phyloP scores from a whole-genome alignment of 2,113 vertebrate species.

The Lophura nycthemera region DNA sequence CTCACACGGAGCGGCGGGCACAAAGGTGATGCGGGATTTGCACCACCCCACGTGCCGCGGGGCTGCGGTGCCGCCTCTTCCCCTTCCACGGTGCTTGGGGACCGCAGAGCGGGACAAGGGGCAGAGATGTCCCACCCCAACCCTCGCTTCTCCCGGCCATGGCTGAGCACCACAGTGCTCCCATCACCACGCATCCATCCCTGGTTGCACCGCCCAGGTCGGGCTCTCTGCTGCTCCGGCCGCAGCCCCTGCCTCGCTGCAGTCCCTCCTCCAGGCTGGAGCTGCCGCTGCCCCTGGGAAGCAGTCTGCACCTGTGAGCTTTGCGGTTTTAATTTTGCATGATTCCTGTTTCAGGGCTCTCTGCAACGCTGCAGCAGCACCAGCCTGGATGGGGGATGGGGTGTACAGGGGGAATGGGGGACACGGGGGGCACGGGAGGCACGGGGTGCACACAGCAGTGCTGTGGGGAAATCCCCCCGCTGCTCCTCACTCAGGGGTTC shows the following conservation, averaged over 20 bases:
- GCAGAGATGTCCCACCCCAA: no score
- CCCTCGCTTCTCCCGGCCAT: neutral
- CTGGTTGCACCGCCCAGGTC: fast-evolving
- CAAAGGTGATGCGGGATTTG: neutral
- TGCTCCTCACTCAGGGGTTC: neutral
- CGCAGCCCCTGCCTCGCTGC: neutral
- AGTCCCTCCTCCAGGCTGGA: neutral
- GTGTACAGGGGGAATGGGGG: no score
- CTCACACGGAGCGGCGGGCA: neutral
- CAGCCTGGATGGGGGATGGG: neutral
- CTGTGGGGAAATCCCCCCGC: neutral
- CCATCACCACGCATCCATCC: neutral
- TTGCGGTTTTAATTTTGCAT: neutral
- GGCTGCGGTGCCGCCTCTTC: neutral
- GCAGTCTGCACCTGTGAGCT: neutral
- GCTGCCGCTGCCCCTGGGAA: neutral
- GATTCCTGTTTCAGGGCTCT: neutral
- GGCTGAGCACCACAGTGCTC: fast-evolving
- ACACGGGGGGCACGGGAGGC: neutral
- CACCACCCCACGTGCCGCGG: neutral
- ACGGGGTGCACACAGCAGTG: neutral
- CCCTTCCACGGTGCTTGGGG: neutral
- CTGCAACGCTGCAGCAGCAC: fast-evolving
- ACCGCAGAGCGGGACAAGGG: neutral
- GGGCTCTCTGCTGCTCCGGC: neutral